Evolutionary conservation across 1,140 invertebrate genomes (phyloP).

Genomic region (Megalopta genalis): DNA sequence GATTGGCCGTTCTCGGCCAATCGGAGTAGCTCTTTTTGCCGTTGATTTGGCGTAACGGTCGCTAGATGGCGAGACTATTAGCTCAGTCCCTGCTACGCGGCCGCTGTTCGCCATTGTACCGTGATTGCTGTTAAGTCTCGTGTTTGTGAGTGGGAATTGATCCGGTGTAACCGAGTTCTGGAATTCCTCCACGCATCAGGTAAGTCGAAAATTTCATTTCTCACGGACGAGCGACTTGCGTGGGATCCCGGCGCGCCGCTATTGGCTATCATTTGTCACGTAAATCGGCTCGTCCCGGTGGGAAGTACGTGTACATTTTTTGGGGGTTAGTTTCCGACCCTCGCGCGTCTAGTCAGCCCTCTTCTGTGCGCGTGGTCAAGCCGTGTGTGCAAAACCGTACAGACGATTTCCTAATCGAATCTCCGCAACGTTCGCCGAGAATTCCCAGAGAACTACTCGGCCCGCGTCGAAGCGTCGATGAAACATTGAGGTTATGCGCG

Average conservation of each 20-base stretch:
- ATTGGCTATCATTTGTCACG: not conserved
- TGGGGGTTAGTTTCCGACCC: slow-evolving; percentile 65
- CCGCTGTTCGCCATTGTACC: slow-evolving; percentile 68
- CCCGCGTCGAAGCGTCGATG: not conserved
- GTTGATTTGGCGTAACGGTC: slow-evolving; percentile 10
- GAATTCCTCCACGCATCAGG: slow-evolving; percentile 28
- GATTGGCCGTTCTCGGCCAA: slow-evolving; percentile 50
- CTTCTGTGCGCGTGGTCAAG: slow-evolving; percentile 64
- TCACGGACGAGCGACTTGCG: not conserved
- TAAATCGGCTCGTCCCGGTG: not conserved
- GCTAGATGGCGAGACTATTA: slow-evolving; percentile 64
- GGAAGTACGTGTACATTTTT: slow-evolving; percentile 49
- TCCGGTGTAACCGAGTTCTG: slow-evolving; percentile 52
- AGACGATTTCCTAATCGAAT: not conserved
- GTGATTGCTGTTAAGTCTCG: slow-evolving; percentile 66
- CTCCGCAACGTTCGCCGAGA: not conserved
- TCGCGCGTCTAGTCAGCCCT: slow-evolving; percentile 56
- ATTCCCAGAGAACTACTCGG: not conserved
- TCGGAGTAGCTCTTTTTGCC: not conserved
- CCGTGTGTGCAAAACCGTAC: slow-evolving; percentile 11
- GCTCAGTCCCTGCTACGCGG: slow-evolving; percentile 54
- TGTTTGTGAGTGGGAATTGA: slow-evolving; percentile 69
- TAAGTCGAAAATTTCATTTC: slow-evolving; percentile 48
- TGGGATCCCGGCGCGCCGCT: not conserved
- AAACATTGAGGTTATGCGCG: slow-evolving; percentile 30